phyloP scores from a whole-genome alignment of 2,797 vertebrate species.

The Kryptolebias ocellatus region DNA sequence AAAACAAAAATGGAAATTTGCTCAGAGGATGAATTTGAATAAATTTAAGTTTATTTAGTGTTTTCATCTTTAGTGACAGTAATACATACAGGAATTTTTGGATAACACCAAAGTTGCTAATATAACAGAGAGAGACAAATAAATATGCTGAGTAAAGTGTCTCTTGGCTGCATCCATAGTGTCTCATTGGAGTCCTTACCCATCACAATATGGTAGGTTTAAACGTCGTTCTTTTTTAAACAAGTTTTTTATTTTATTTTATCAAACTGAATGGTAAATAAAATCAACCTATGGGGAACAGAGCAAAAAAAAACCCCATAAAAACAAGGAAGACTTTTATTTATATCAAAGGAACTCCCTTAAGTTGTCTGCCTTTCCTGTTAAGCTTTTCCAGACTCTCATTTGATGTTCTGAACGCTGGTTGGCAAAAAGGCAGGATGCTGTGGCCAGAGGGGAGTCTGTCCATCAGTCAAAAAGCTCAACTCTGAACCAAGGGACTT shows the following conservation, averaged over 20 bases:
- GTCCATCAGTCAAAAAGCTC: conserved; percentile 67
- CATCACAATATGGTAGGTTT: no score
- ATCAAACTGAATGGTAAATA: not conserved
- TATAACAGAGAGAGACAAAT: no score
- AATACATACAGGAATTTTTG: no score
- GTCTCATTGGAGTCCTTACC: no score
- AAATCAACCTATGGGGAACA: not conserved
- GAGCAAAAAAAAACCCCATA: not conserved
- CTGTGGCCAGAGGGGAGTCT: conserved; percentile 58
- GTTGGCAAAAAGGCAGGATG: conserved; percentile 44
- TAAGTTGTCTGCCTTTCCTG: conserved; percentile 31
- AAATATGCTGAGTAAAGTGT: conserved; percentile 11
- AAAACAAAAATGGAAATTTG: conserved; percentile 32
- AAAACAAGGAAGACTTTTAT: conserved; percentile 7
- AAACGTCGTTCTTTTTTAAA: not conserved
- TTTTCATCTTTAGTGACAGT: no score
- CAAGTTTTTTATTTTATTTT: not conserved
- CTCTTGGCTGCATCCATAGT: conserved; percentile 17
- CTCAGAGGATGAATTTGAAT: conserved; percentile 7
- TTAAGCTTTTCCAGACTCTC: conserved; percentile 36
- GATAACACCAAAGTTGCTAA: no score
- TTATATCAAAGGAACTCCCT: conserved; percentile 48
- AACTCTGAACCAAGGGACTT: conserved; percentile 65
- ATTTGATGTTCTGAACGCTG: conserved; percentile 43
- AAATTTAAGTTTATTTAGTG: not conserved